Evolutionary conservation across 1,140 invertebrate species (phyloP), one percentile per base, ranked within the genome.

Genomic region (Drosophila paulistorum): DNA sequence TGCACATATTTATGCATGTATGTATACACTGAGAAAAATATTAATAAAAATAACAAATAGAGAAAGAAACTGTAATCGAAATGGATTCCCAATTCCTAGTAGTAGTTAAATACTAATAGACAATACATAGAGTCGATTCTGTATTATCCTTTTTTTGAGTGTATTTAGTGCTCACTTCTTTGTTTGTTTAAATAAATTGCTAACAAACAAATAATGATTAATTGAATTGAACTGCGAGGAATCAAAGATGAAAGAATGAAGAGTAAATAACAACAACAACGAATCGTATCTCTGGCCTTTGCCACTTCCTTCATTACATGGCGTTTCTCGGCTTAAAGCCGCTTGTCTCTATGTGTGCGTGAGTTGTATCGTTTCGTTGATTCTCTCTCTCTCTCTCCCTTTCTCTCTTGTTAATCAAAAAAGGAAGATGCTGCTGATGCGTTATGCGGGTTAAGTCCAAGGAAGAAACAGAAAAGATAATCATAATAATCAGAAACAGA

Each of bases 401-500:
- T 55, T 48, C 39, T 35, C 39, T 26, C n/a, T 59, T 9, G 7
- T 1, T 30, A 74, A 20, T 45, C 64, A 42, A 63, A 30, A 74
- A 65, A 42, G 71, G 55, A 74, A 66, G 42, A 66, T 71, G 39
- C 57, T 60, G 55, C 30, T 55, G 51, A 7, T 55, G 51, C 23
- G 9, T 57, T 70, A 65, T 67, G 63, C 68, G 39, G 68, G 68
- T 59, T 35, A 51, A 59, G 41, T 20, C 63, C 48, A 59, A 48
- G 51, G 54, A 41, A 71, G 23, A 64, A 17, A 17, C 41, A 23
- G 14, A 26, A 35, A 33, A 37, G 41, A 74, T 37, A 59, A 74
- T 39, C 65, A 74, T 42, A 74, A 74, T 67, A 74, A 74, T 74
- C 74, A 74, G 30, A 5, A 39, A 48, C 66, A 35, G 30, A n/a